Conservation (phyloP, 1,140 invertebrate species). For the Drosophila baimaii region DNA sequence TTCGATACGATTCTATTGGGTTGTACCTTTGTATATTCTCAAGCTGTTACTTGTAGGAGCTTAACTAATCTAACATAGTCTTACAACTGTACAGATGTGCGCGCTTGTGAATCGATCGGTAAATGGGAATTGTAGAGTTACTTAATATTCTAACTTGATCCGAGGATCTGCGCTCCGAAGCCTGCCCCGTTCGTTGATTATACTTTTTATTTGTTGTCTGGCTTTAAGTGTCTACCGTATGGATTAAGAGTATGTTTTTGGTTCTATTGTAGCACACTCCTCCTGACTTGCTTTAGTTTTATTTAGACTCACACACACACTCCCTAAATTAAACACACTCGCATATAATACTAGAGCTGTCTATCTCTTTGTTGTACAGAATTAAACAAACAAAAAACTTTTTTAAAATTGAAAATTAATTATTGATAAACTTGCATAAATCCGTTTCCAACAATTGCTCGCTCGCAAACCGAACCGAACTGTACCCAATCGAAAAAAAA, state of each 20-base stretch:
- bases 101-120: conserved; percentile 27
- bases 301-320: conserved; percentile 47
- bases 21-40: neutral
- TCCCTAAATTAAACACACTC: conserved; percentile 39
- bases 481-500: conserved; percentile 49
- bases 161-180: neutral
- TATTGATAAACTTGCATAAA: conserved; percentile 74
- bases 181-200: conserved; percentile 10
- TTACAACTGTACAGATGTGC: conserved; percentile 7
- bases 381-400: conserved; percentile 29
- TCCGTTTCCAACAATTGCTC: conserved; percentile 62
- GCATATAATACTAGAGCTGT: conserved; percentile 47
- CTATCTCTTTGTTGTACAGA: conserved; percentile 56
- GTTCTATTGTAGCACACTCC: conserved; percentile 46
- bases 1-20: neutral
- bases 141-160: conserved; percentile 9
- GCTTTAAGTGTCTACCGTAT: conserved; percentile 46
- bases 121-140: conserved; percentile 10
- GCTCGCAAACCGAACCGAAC: conserved; percentile 54
- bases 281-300: conserved; percentile 58
- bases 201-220: conserved; percentile 25
- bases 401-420: conserved; percentile 66
- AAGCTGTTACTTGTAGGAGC: conserved; percentile 7
- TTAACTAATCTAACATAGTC: conserved; percentile 30
- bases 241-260: conserved; percentile 41